phyloP scores from a whole-genome alignment of 2,113 vertebrate species.

The Albula goreensis region DNA sequence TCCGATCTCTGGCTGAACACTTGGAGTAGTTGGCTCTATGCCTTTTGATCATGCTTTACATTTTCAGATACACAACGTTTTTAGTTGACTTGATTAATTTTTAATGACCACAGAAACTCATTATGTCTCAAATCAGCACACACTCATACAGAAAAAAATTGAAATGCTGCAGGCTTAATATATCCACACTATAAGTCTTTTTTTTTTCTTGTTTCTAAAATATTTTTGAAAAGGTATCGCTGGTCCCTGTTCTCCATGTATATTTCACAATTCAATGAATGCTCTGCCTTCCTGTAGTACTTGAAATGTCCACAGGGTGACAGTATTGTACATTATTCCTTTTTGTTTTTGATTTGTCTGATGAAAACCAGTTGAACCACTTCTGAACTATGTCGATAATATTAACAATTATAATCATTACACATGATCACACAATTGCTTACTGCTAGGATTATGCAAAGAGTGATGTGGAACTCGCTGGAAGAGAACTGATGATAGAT shows the following conservation, averaged over 20 bases:
- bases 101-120: background rate
- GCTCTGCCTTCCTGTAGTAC: background rate
- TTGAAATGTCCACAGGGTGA: background rate
- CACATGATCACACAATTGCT: background rate
- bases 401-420: background rate
- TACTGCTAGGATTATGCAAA: background rate
- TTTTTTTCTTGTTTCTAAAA: background rate
- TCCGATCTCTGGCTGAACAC: conserved; percentile 42
- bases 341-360: background rate
- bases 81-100: background rate
- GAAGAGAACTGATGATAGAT: too few relatives aligned
- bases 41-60: conserved; percentile 7
- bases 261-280: background rate
- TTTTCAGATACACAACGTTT: conserved; percentile 31
- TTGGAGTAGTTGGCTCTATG: conserved; percentile 22
- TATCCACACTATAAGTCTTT: conserved; percentile 24
- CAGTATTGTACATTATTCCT: background rate
- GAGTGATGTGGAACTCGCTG: too few relatives aligned
- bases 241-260: background rate
- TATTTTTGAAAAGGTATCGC: background rate
- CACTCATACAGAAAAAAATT: background rate
- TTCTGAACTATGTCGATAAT: background rate
- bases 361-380: background rate
- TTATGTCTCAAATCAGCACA: background rate
- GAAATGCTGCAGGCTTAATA: background rate